These are phyloP conservation scores for Macrobrachium rosenbergii DNA, from an alignment of 1,140 invertebrate species.

Conservation along the genomic window DNA sequence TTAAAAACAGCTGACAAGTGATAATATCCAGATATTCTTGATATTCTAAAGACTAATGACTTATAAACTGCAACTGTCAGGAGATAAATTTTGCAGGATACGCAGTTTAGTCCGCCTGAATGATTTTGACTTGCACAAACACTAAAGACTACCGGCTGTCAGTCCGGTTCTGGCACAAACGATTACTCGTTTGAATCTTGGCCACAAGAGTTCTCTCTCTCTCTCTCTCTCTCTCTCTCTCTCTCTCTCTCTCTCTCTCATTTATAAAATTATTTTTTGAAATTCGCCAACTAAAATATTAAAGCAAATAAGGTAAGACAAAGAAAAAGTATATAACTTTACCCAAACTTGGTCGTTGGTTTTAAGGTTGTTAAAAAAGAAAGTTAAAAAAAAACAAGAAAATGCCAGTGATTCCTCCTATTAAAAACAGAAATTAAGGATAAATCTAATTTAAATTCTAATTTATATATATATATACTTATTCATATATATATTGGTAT, in stretches of 20 bases:
- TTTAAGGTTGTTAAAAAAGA: not conserved
- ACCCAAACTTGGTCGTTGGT: no score
- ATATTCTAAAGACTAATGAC: no score
- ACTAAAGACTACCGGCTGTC: no score
- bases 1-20: no score
- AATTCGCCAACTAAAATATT: not conserved
- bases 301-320: not conserved
- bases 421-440: not conserved
- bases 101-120: no score
- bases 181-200: not conserved
- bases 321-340: not conserved
- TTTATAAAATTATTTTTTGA: not conserved
- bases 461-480: conserved; percentile 22
- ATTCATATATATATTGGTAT: conserved; percentile 24
- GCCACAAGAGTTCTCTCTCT: conserved; percentile 23
- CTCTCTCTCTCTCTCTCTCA: conserved; percentile 42
- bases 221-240: conserved; percentile 47
- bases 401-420: not conserved
- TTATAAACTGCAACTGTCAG: no score
- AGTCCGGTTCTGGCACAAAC: no score
- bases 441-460: not conserved
- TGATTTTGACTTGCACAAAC: no score
- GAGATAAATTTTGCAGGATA: no score
- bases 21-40: no score
- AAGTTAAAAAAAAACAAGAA: not conserved